Evolutionary conservation across 1,140 invertebrate species (phyloP).

Genomic region (Pissodes strobi): DNA sequence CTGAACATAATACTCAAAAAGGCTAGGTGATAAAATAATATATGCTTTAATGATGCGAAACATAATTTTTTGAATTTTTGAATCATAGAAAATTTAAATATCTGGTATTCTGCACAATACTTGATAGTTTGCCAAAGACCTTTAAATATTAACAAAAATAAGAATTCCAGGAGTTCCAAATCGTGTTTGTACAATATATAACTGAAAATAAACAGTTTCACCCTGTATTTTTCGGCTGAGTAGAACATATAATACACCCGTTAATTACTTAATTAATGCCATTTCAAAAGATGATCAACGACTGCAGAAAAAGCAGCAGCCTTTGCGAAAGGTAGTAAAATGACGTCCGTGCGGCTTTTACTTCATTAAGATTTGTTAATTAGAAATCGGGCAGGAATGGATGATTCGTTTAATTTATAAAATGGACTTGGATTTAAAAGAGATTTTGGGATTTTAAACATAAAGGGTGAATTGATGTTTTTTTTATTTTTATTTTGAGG

Average conservation of each 20-base stretch:
- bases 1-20: no score
- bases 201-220: no score
- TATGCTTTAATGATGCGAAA: no score
- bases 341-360: slow-evolving; percentile 24
- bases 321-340: slow-evolving; percentile 22
- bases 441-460: slow-evolving; percentile 16
- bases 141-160: no score
- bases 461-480: slow-evolving; percentile 7
- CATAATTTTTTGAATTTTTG: no score
- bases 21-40: no score
- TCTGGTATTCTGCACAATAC: no score
- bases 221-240: no score
- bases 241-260: neutral
- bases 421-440: slow-evolving; percentile 20
- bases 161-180: no score
- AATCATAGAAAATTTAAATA: no score
- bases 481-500: no score
- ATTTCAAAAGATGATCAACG: slow-evolving; percentile 22
- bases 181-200: slow-evolving; percentile 1
- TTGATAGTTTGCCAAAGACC: no score
- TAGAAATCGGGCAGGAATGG: slow-evolving; percentile 25
- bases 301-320: slow-evolving; percentile 12
- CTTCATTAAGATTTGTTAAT: slow-evolving; percentile 24
- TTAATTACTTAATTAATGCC: slow-evolving; percentile 22
- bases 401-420: slow-evolving; percentile 28